These are phyloP conservation scores for Chelmon rostratus DNA, from an alignment of 2,797 vertebrate species.

Conservation along the genomic window DNA sequence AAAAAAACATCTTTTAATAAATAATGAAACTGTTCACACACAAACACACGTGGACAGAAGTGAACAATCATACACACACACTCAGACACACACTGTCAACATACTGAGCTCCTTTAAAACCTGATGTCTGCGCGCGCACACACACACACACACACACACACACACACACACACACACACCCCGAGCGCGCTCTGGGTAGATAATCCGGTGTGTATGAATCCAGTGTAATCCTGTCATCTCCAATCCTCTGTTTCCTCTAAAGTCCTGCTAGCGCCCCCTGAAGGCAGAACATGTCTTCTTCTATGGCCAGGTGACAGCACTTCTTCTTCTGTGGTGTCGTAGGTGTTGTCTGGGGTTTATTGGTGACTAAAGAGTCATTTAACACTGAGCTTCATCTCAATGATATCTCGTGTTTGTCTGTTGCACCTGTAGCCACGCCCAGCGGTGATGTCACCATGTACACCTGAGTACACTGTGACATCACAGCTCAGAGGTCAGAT, in stretches of 20 bases:
- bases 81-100: constrained; percentile 4
- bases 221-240: constrained; percentile 50
- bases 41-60: not conserved
- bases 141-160: not conserved
- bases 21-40: no score
- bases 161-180: constrained; percentile 16
- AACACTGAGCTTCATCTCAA: no score
- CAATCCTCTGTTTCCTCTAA: constrained; percentile 4
- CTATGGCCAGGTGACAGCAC: not conserved
- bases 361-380: no score
- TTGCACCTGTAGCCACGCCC: no score
- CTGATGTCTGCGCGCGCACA: not conserved
- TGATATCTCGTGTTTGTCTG: no score
- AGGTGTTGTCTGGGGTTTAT: no score
- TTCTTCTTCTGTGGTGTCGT: not conserved
- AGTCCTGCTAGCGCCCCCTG: not conserved
- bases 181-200: constrained; percentile 15
- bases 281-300: not conserved
- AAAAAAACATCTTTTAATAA: no score
- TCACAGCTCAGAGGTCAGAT: no score
- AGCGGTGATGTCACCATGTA: no score
- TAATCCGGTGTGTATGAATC: constrained; percentile 39
- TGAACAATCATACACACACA: no score
- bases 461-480: no score
- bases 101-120: constrained; percentile 29